A percentile compares a stretch with the other conserved stretches of the same genome.
Evolutionary conservation across 2,888 invertebrate species (phyloP).

Genomic region (Apocheima hispidaria): DNA sequence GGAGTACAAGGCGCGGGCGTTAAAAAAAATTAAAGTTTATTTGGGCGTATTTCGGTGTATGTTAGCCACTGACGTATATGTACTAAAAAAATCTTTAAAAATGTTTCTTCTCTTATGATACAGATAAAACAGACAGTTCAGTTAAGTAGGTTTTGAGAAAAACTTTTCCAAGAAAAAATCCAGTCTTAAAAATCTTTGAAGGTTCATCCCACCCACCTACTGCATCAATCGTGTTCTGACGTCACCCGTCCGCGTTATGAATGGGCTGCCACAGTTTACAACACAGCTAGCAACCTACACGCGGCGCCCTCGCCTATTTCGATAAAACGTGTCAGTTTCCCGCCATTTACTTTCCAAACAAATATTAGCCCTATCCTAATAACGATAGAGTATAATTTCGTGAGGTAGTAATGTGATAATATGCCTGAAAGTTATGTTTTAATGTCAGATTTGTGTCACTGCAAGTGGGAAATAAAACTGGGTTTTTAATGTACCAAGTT

Average conservation of each 20-base stretch:
- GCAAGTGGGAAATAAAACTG: slow-evolving; percentile 30
- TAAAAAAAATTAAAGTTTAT: no score
- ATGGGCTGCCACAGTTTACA: slow-evolving; percentile 30
- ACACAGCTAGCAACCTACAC: slow-evolving; percentile 25
- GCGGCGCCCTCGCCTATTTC: slow-evolving; percentile 29
- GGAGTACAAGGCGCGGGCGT: no score
- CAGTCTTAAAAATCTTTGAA: not conserved
- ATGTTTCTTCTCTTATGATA: no score
- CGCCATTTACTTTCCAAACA: slow-evolving; percentile 6
- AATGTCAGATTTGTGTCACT: slow-evolving; percentile 35
- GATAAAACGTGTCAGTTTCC: slow-evolving; percentile 31
- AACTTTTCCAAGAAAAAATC: not conserved
- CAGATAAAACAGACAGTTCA: no score
- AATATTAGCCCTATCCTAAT: not conserved
- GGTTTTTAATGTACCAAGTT: slow-evolving; percentile 8
- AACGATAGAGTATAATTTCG: not conserved
- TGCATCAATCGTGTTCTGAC: slow-evolving; percentile 22
- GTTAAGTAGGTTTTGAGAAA: no score
- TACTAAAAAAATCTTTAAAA: no score
- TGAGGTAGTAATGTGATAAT: not conserved
- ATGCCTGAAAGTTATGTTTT: slow-evolving; percentile 26
- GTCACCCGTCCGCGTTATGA: slow-evolving; percentile 33
- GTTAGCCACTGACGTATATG: no score
- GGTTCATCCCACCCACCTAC: not conserved
- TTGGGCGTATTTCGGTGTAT: no score